These are phyloP conservation scores for Podotricha telesiphe DNA, from an alignment of 2,888 invertebrate species.

Conservation along the genomic window DNA sequence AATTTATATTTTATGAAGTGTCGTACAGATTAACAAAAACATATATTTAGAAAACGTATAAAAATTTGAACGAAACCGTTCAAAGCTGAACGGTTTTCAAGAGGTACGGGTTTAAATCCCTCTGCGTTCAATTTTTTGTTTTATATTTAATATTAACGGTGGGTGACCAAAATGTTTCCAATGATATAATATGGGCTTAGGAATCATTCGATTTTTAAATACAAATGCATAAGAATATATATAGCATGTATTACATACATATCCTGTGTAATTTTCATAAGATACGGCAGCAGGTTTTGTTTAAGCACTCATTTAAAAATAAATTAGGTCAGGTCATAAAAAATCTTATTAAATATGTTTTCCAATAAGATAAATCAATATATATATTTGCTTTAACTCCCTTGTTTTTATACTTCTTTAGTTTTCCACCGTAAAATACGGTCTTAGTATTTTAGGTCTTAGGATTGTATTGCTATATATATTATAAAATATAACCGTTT, in stretches of 20 bases:
- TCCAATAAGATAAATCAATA: neutral
- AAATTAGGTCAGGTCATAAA: neutral
- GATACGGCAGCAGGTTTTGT: neutral
- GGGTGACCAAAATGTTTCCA: constrained; percentile 18
- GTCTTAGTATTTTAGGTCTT: too few relatives aligned
- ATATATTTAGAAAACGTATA: too few relatives aligned
- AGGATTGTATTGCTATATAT: too few relatives aligned
- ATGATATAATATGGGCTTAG: constrained; percentile 8
- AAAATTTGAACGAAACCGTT: too few relatives aligned
- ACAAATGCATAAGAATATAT: too few relatives aligned
- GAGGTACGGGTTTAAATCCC: too few relatives aligned
- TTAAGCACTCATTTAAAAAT: neutral
- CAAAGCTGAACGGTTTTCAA: too few relatives aligned
- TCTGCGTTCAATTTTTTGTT: too few relatives aligned
- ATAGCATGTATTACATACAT: too few relatives aligned
- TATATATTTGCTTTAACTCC: neutral
- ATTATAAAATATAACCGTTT: too few relatives aligned
- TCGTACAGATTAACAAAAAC: constrained; percentile 12
- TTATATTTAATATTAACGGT: constrained; percentile 33
- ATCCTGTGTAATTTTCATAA: neutral
- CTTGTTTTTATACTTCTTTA: too few relatives aligned
- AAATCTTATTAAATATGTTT: neutral
- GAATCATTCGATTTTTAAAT: neutral
- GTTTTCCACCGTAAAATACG: too few relatives aligned
- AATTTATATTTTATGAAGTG: constrained; percentile 24